A percentile compares a stretch with the other conserved stretches of the same genome.
phyloP scores from a whole-genome alignment of 1,140 invertebrate genomes.

The Wiebesia pumilae region DNA sequence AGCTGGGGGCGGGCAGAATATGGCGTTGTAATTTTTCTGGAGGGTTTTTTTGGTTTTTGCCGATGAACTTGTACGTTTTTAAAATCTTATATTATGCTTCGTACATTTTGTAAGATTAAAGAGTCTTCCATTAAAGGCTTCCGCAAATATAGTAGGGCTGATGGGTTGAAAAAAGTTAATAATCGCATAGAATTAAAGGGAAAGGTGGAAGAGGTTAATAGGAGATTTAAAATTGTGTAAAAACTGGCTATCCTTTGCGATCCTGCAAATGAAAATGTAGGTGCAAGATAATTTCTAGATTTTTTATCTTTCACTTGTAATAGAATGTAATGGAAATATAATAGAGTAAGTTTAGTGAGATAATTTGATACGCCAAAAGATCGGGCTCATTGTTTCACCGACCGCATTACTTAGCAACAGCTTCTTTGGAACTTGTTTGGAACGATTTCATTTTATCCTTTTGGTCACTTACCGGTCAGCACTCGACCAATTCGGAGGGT shows the following conservation, averaged over 20 bases:
- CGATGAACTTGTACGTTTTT: constrained; percentile 15
- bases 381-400: background rate
- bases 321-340: constrained; percentile 27
- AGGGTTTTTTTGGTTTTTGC: constrained; percentile 4
- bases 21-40: constrained; percentile 20
- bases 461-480: background rate
- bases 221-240: constrained; percentile 15
- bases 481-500: background rate
- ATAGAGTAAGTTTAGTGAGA: constrained; percentile 18
- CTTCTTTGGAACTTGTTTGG: background rate
- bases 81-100: constrained; percentile 10
- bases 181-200: constrained; percentile 17
- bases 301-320: constrained; percentile 6
- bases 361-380: constrained; percentile 5
- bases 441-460: background rate
- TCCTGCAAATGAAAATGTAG: background rate
- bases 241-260: constrained; percentile 4
- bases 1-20: background rate
- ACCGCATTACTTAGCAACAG: background rate
- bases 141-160: constrained; percentile 10
- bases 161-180: constrained; percentile 13
- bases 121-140: constrained; percentile 20
- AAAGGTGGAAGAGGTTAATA: background rate
- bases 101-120: constrained; percentile 21
- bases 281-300: constrained; percentile 21